Percentiles rank a stretch among this genome's conserved stretches.
Evolutionary conservation across 2,797 vertebrate genomes (phyloP).

Genomic region (Rhodeus uyekii): DNA sequence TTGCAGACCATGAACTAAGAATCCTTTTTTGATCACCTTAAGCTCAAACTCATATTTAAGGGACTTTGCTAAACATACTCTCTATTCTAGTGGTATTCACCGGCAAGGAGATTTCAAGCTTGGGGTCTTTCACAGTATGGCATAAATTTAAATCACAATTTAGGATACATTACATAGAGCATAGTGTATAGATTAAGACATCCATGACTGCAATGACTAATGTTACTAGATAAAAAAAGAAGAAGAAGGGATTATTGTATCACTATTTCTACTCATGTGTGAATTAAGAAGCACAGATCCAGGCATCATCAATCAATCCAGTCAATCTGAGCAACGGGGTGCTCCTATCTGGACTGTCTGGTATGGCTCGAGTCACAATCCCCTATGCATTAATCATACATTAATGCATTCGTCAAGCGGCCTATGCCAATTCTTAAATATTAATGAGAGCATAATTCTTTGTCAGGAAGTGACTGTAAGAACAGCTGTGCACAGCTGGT

Average conservation of each 20-base stretch:
- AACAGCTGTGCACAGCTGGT: slow-evolving; percentile 55
- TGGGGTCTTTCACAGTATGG: neutral
- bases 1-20: slow-evolving; percentile 21
- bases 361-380: slow-evolving; percentile 52
- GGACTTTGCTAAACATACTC: neutral
- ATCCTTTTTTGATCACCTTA: slow-evolving; percentile 3
- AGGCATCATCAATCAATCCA: slow-evolving; percentile 50
- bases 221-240: neutral
- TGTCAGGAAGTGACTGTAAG: slow-evolving; percentile 49
- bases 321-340: slow-evolving; percentile 27
- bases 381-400: slow-evolving; percentile 67
- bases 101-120: neutral
- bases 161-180: neutral
- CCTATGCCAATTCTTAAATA: slow-evolving; percentile 61
- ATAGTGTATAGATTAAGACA: neutral
- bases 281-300: slow-evolving; percentile 23
- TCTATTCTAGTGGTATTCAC: neutral
- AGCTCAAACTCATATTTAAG: slow-evolving; percentile 4
- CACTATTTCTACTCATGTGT: slow-evolving; percentile 5
- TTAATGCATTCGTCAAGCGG: slow-evolving; percentile 60
- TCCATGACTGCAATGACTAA: neutral
- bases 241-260: no score
- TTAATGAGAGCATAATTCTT: slow-evolving; percentile 62
- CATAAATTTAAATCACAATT: neutral
- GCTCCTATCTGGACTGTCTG: slow-evolving; percentile 32